Evolutionary conservation across 2,797 vertebrate genomes (phyloP), one percentile per base, ranked within the genome.

Genomic region (Acomys russatus): DNA sequence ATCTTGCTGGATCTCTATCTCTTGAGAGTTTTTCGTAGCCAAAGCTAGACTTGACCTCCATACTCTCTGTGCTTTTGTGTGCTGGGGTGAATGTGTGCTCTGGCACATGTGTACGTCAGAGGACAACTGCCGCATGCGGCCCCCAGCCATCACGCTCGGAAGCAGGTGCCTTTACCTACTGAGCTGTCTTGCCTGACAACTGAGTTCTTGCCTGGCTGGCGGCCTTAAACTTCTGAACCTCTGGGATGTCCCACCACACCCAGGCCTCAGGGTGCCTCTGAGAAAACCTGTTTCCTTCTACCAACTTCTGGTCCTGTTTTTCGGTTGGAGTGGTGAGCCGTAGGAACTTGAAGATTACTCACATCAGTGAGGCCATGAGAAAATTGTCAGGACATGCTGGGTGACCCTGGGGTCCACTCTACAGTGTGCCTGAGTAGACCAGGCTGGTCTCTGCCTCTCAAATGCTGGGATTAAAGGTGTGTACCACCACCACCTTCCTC

Each of bases 381-480:
- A 86, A 59, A 90, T 9, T 20, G 3, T 79, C 74, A 35, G 54
- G 94, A 73, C 68, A 51, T 92, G 91, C 96, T 70, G 71, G 82
- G 77, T 68, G 85, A 20, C 70, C 22, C 8, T 6, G 25, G 64
- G 54, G 66, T 44, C 61, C 15, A 59, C 44, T 49, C 64, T 76
- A 30, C 44, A 59, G 74, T 30, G n/a, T 9, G 30, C 8, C 56
- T 59, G 14, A 14, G 38, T 49, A 49, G 14, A 25, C 25, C 44
- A 28, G 38, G 44, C 38, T 44, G 71, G 38, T 38, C 38, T 76
- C 73, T 49, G 74, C 23, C 44, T 76, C 74, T 23, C 28, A 38
- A 76, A 38, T 49, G 23, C 73, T 49, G 73, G 23, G 23, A 76
- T 44, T 38, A 76, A 76, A 76, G 73, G 38, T 49, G 38, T 76